A percentile compares a stretch with the other conserved stretches of the same genome.
These are phyloP conservation scores for Camptogramma bilineatum DNA, from an alignment of 2,888 invertebrate species.

Conservation along the genomic window DNA sequence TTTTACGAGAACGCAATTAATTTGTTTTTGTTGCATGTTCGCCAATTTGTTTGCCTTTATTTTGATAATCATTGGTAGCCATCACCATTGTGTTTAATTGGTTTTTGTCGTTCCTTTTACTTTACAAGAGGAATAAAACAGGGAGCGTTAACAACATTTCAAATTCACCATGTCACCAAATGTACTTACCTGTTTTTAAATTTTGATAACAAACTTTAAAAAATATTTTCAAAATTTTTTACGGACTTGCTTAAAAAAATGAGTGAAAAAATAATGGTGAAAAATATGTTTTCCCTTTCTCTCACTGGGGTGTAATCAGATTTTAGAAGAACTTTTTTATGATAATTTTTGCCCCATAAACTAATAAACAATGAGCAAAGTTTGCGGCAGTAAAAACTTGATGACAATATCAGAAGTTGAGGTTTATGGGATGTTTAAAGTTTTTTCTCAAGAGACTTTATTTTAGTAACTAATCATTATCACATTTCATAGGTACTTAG, in stretches of 20 bases:
- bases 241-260: too few relatives aligned
- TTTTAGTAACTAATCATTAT: background rate
- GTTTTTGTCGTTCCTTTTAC: background rate
- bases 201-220: too few relatives aligned
- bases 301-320: too few relatives aligned
- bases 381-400: constrained; percentile 13
- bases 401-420: constrained; percentile 5
- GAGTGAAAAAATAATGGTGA: too few relatives aligned
- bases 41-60: constrained; percentile 14
- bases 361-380: constrained; percentile 14
- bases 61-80: constrained; percentile 9
- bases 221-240: too few relatives aligned
- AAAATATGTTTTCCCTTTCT: too few relatives aligned
- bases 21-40: constrained; percentile 16
- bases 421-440: constrained; percentile 6
- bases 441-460: background rate
- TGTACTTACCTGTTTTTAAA: too few relatives aligned
- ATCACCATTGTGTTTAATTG: constrained; percentile 1
- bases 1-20: constrained; percentile 10
- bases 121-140: background rate
- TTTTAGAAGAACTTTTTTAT: too few relatives aligned
- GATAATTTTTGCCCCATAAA: background rate
- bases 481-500: too few relatives aligned
- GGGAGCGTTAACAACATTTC: too few relatives aligned
- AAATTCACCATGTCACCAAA: too few relatives aligned